phyloP scores from a whole-genome alignment of 37 sponge, comb jelly and placozoan species.

The Axinella damicornis region DNA sequence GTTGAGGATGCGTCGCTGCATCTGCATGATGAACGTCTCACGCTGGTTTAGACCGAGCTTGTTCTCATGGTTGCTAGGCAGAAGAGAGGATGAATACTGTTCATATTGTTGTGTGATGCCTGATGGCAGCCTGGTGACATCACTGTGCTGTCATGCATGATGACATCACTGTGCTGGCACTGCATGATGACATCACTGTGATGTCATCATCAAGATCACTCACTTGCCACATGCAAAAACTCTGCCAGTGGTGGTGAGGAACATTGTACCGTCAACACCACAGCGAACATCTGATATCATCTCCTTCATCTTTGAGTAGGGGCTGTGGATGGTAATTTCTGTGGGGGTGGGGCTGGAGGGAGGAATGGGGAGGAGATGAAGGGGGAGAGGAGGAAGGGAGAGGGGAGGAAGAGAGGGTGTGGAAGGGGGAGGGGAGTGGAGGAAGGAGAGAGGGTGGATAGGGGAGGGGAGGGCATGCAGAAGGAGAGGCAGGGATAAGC shows the following conservation, averaged over 20 bases:
- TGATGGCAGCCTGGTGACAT: too few relatives aligned
- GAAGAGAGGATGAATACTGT: not conserved
- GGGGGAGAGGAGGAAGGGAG: too few relatives aligned
- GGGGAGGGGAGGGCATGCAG: too few relatives aligned
- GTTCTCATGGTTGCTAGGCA: slow-evolving; percentile 85
- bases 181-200: too few relatives aligned
- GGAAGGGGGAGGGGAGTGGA: too few relatives aligned
- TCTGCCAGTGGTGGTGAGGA: slow-evolving; percentile 86
- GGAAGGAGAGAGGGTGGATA: too few relatives aligned
- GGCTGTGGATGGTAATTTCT: slow-evolving; percentile 39
- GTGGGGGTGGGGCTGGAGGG: slow-evolving; percentile 35
- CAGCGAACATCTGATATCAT: slow-evolving; percentile 68
- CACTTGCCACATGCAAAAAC: slow-evolving; percentile 94
- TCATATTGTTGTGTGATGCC: too few relatives aligned
- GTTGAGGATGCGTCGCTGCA: slow-evolving; percentile 79
- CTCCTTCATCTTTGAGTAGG: slow-evolving; percentile 35
- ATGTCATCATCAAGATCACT: not conserved
- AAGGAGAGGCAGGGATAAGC: too few relatives aligned
- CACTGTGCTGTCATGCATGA: too few relatives aligned
- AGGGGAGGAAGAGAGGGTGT: too few relatives aligned
- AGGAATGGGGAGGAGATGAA: not conserved
- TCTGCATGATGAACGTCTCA: slow-evolving; percentile 87
- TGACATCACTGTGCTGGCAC: too few relatives aligned
- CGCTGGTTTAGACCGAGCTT: slow-evolving; percentile 96
- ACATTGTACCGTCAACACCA: slow-evolving; percentile 94